phyloP scores from a whole-genome alignment of 2,888 invertebrate species.

The Cosmia trapezina region DNA sequence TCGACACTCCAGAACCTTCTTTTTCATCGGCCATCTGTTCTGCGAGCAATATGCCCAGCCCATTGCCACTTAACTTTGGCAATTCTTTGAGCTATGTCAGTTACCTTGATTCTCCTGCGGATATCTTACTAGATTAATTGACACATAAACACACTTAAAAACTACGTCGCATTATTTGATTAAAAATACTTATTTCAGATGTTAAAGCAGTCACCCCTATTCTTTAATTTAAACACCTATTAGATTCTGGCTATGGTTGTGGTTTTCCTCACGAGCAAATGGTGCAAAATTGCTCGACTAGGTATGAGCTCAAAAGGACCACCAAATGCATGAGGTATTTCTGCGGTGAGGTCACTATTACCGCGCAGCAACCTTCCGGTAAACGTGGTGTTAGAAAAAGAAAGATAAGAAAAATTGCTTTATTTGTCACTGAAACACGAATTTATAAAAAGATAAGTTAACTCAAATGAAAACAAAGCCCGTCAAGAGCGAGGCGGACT shows the following conservation, averaged over 20 bases:
- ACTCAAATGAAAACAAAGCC: too few species aligned
- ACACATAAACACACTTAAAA: not conserved
- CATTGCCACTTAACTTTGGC: too few species aligned
- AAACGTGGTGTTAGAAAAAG: not conserved
- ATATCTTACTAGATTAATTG: too few species aligned
- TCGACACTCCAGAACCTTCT: too few species aligned
- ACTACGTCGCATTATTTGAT: not conserved
- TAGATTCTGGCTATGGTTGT: not conserved
- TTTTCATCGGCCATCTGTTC: too few species aligned
- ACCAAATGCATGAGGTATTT: not conserved
- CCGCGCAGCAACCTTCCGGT: not conserved
- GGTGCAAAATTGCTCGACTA: not conserved
- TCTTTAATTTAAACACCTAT: not conserved
- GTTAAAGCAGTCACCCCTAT: not conserved
- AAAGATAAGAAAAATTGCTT: too few species aligned
- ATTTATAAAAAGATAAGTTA: too few species aligned
- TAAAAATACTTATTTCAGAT: not conserved
- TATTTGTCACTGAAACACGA: too few species aligned
- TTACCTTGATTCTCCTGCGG: too few species aligned
- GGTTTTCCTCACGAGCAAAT: not conserved
- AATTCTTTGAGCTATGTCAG: too few species aligned
- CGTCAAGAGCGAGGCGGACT: too few species aligned
- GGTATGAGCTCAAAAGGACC: not conserved
- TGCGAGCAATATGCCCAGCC: too few species aligned
- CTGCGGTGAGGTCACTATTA: not conserved